Evolutionary conservation across 2,888 invertebrate genomes (phyloP).

Genomic region (Pocota personata): DNA sequence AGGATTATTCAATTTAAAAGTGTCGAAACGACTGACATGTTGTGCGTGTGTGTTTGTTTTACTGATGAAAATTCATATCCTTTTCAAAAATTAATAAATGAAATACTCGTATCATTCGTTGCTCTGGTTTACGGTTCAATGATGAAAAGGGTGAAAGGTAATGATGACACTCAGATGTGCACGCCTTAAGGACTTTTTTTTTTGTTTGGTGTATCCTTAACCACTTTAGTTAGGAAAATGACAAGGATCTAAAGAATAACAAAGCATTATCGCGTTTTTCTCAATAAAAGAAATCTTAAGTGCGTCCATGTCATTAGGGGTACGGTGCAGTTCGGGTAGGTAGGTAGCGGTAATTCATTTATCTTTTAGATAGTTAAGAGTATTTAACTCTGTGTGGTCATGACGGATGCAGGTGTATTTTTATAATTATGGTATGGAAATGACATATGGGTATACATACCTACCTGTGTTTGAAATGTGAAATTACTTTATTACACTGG

Average conservation of each 20-base stretch:
- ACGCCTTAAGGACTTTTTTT: constrained; percentile 25
- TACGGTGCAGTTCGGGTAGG: background rate
- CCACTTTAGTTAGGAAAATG: background rate
- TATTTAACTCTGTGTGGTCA: constrained; percentile 54
- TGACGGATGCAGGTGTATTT: constrained; percentile 58
- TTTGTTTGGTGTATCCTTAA: background rate
- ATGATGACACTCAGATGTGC: constrained; percentile 36
- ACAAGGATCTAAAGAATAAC: constrained; percentile 19
- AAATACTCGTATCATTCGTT: constrained; percentile 17
- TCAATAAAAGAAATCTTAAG: background rate
- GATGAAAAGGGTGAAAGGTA: constrained; percentile 48
- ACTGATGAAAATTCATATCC: constrained; percentile 5
- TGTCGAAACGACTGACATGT: constrained; percentile 6
- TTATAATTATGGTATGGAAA: constrained; percentile 28
- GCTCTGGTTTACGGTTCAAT: constrained; percentile 33
- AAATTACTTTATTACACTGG: background rate
- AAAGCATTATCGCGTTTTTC: constrained; percentile 24
- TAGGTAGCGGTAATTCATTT: constrained; percentile 49
- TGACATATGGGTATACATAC: background rate
- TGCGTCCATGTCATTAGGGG: constrained; percentile 3
- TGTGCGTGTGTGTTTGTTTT: constrained; percentile 23
- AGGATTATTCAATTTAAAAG: constrained; percentile 49
- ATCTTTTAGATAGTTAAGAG: constrained; percentile 37
- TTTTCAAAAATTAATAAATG: constrained; percentile 18
- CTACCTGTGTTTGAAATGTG: background rate